Percentiles rank a stretch among this genome's conserved stretches.
Evolutionary conservation across 2,113 vertebrate genomes (phyloP).

Genomic region (Chionomys nivalis): DNA sequence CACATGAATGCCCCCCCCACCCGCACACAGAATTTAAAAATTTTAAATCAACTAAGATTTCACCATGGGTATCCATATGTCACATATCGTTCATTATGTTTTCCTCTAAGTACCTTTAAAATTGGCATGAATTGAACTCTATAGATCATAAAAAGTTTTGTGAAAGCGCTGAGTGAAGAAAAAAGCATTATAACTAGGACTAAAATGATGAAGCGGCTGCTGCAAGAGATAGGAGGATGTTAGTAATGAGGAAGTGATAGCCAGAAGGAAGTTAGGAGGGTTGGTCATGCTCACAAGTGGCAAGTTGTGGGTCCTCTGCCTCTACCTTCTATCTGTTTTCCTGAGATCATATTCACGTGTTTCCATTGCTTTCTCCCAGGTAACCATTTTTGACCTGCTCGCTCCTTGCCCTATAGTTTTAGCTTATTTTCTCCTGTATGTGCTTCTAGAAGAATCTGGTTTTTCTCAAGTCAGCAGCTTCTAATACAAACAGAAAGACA

Average conservation of each 20-base stretch:
- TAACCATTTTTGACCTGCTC: neutral
- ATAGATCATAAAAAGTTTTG: slow-evolving; percentile 20
- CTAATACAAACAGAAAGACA: neutral
- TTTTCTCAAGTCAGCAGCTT: neutral
- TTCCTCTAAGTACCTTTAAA: slow-evolving; percentile 38
- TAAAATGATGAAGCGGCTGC: neutral
- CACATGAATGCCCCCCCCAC: neutral
- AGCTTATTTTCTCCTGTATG: neutral
- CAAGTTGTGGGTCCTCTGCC: neutral
- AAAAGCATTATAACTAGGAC: neutral
- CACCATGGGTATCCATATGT: neutral
- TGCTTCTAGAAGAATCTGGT: neutral
- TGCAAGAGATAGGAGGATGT: neutral
- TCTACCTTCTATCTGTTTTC: neutral
- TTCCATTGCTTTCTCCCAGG: neutral
- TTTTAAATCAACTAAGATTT: slow-evolving; percentile 42
- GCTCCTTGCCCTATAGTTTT: neutral
- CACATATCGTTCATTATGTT: neutral
- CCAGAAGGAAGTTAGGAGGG: neutral
- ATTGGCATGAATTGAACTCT: neutral
- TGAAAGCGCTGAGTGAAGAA: slow-evolving; percentile 10
- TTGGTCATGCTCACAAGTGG: neutral
- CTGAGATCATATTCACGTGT: neutral
- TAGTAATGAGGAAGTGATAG: neutral
- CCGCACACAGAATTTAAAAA: neutral